Evolutionary conservation across 2,797 vertebrate species (phyloP).

Genomic region (Myripristis murdjan): DNA sequence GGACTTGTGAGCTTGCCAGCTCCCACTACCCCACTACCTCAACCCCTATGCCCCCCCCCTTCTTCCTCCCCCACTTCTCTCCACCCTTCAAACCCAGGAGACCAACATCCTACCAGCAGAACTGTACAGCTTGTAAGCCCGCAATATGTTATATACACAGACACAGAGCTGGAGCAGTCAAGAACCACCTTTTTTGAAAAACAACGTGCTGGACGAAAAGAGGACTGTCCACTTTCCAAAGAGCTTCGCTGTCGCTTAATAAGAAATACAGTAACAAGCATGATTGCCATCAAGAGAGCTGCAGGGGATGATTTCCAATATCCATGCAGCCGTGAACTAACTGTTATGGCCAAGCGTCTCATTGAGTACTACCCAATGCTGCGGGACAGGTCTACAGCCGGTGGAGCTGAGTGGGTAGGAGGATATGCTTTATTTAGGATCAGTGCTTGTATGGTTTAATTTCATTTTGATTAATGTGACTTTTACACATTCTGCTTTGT

Average conservation of each 20-base stretch:
- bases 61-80: neutral
- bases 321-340: conserved; percentile 33
- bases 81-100: neutral
- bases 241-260: conserved; percentile 30
- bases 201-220: conserved; percentile 27
- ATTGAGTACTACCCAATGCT: conserved; percentile 38
- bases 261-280: conserved; percentile 36
- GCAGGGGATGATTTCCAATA: conserved; percentile 19
- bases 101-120: conserved; percentile 10
- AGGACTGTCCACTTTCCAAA: conserved; percentile 22
- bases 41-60: neutral
- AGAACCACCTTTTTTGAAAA: conserved; percentile 19
- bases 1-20: too few relatives aligned
- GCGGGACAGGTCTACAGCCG: conserved; percentile 16
- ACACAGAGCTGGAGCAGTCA: conserved; percentile 5
- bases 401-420: conserved; percentile 20
- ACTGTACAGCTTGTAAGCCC: conserved; percentile 13
- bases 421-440: conserved; percentile 10
- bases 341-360: conserved; percentile 26
- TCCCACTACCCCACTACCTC: too few relatives aligned
- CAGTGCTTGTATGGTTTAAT: conserved; percentile 12
- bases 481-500: conserved; percentile 5
- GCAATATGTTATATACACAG: conserved; percentile 12
- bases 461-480: conserved; percentile 17
- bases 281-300: conserved; percentile 32